Base-by-base conservation (phyloP, 2,113 vertebrate genomes). In the Sinocyclocheilus anshuiensis region DNA sequence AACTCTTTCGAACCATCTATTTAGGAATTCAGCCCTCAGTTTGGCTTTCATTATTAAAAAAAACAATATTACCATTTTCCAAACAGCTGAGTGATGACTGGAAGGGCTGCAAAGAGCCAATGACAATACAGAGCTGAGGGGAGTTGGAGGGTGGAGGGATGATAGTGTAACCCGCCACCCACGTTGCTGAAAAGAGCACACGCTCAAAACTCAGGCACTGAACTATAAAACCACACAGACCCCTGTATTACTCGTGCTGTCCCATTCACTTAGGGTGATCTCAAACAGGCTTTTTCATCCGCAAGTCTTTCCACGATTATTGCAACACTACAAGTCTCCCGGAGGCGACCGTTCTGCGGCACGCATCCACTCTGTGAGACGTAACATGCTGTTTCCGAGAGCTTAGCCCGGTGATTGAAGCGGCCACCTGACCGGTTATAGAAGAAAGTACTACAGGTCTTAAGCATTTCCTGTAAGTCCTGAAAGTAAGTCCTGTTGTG, bases 11-110 rank as follows among this genome's bases (percentile, higher is more conserved):
- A 93, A 94, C 91, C 90, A 92, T 93, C 94, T 94, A 95, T 96
- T 97, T 96, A 95, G 94, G 94, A 93, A 96, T 96, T 96, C 95
- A 95, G 94, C 91, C 93, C 94, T 94, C 94, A 94, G 92, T 95
- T 94, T 93, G 94, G 96, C 96, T 97, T 95, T 95, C 95, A 97
- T 95, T 95, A 94, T 94, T n/a, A 24, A 24, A 48, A 75, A 96
- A 96, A 98, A 97, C 96, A 98, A 97, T 97, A 96, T 96, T 95
- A 96, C 97, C 96, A 97, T 97, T 97, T 97, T 97, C 96, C 95
- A 92, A 97, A 96, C 97, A 97, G 96, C 95, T 97, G 97, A 97
- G 96, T 94, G 93, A 96, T 95, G 96, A 97, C 95, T 95, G 96
- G 97, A 96, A 97, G 96, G 96, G 97, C 96, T 97, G 96, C 95